Evolutionary conservation across 2,888 invertebrate genomes (phyloP), one percentile per base, ranked within the genome.

Genomic region (Ichneumoninae sp.): DNA sequence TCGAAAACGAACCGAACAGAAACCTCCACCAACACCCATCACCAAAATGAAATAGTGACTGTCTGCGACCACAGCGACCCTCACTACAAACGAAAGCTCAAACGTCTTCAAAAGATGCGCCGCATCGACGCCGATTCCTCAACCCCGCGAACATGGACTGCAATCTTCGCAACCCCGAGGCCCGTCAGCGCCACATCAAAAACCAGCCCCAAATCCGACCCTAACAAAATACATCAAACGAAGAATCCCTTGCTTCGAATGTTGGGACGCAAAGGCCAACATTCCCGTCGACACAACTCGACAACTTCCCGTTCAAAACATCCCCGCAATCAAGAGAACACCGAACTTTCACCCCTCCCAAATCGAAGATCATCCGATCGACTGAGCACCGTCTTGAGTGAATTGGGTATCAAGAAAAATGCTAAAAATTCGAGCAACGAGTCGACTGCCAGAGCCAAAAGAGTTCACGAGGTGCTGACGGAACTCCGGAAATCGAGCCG

Each of bases 1-100:
- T 16, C 16, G 10, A n/a, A 60, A 47, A 8, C 0, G 1, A 16
- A n/a, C 10, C n/a, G n/a, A 47, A 60, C 47, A n/a, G 26, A 74
- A 13, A 52, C 62, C 60, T 10, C 6, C 10, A 19, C 50, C 40
- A 0, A 16, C 36, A 47, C 70, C 5, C 5, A 10, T 44, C 54
- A 19, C 30, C 50, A n/a, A 1, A 26, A n/a, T 10, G n/a, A 30
- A 6, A 8, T 10, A 0, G 26, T 5, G 26, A 75, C 77, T 1
- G 78, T 71, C 8, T 89, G 89, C 80, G 83, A 89, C 26, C 87
- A 87, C 66, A 81, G 65, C 26, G 85, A 89, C 86, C 85, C 82
- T 2, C 69, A 87, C 84, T 86, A 86, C 71, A 86, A 68, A n/a
- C 79, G 89, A 40, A 86, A 86, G 60, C 65, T 83, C 16, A 68